Base-by-base conservation (phyloP, 2,797 vertebrate species). In the Gadopsis marmoratus region DNA sequence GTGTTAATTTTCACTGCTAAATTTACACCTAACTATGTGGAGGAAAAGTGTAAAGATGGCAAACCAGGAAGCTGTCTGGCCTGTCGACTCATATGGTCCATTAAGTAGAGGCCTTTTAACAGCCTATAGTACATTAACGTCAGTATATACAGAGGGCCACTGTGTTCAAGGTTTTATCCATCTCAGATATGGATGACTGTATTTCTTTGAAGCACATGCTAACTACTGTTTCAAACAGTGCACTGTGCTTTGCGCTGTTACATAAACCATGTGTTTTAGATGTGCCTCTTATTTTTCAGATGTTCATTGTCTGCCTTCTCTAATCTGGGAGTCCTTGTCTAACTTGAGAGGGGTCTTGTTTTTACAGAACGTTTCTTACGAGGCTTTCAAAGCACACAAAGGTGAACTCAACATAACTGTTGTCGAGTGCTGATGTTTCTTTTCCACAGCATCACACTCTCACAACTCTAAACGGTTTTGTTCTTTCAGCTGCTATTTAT, bases 251-350 rank as follows among this genome's bases (percentile, higher is more conserved):
- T 70, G 62, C 63, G 74, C 81, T 82, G 58, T 68, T 82, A 86
- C 90, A 90, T 85, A 88, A 88, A 86, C 59, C 78, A 73, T 54
- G 53, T 71, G 41, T 82, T 90, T 88, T 60, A 86, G 78, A 89
- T 76, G 64, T 75, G 70, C 63, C 74, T 78, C 64, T 84, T 78
- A 48, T 71, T 86, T 75, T 72, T 89, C 70, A 85, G 72, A 83
- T 82, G 79, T 86, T 86, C 62, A 23, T 51, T 23, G 69, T 65
- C 84, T 66, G 76, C 60, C 79, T 69, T 83, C 81, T 79, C 56
- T 81, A 86, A 88, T 86, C 79, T 64, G 61, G 50, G 55, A 87
- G 76, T 83, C 86, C 71, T 85, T 83, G 83, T 90, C 87, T 82
- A 66, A 89, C 59, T 76, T 85, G 53, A 88, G 76, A 84, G 67